Evolutionary conservation across 2,113 vertebrate genomes (phyloP).

Genomic region (Microtus richardsoni): DNA sequence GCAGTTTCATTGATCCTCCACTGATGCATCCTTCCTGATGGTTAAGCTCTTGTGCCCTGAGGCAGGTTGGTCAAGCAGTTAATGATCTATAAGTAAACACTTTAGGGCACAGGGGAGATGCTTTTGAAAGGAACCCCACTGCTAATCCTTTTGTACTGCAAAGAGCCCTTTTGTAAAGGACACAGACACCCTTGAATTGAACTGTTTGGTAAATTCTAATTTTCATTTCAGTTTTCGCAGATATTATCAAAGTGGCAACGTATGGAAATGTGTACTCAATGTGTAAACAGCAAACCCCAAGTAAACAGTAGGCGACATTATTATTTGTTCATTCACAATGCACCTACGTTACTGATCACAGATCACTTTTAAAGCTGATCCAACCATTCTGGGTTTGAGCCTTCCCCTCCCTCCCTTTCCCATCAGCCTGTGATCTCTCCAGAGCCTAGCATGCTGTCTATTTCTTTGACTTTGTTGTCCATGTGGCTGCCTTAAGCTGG

Average conservation of each 20-base stretch:
- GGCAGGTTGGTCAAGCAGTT: conserved; percentile 63
- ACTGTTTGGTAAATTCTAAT: conserved; percentile 57
- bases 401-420: neutral
- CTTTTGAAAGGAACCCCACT: conserved; percentile 52
- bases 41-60: conserved; percentile 42
- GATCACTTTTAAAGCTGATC: conserved; percentile 1
- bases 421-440: neutral
- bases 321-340: neutral
- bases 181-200: conserved; percentile 48
- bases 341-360: neutral
- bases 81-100: conserved; percentile 76
- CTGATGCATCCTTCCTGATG: conserved; percentile 11
- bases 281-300: neutral
- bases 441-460: neutral
- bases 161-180: conserved; percentile 70
- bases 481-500: neutral
- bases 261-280: neutral
- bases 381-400: neutral
- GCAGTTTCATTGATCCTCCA: conserved; percentile 56
- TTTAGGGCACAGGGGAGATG: neutral
- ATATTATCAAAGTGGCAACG: neutral
- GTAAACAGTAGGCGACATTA: neutral
- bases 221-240: conserved; percentile 52
- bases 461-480: neutral
- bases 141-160: conserved; percentile 45